phyloP scores from a whole-genome alignment of 2,888 invertebrate species.

The Vesta saturnalis region DNA sequence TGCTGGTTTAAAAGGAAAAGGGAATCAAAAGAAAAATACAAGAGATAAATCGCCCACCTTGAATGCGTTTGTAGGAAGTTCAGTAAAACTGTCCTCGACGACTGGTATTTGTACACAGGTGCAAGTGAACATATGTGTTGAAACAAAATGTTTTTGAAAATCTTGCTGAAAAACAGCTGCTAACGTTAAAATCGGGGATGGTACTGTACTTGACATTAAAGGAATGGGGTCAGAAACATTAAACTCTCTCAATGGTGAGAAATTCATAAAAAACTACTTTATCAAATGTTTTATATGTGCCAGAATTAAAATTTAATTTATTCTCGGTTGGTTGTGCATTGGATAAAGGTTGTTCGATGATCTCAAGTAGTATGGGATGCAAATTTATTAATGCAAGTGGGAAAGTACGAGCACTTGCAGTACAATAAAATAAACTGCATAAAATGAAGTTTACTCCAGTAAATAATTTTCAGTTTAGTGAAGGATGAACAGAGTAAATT shows the following conservation, averaged over 20 bases:
- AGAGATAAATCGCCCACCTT: neutral
- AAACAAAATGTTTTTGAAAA: too few relatives aligned
- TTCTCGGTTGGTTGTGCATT: neutral
- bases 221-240: too few relatives aligned
- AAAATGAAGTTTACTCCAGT: neutral
- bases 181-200: neutral
- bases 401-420: neutral
- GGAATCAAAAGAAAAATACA: neutral
- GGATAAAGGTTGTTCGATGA: too few relatives aligned
- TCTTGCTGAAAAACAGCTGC: conserved; percentile 1
- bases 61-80: conserved; percentile 1
- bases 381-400: too few relatives aligned
- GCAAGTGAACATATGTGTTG: neutral
- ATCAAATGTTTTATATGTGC: neutral
- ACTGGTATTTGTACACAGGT: too few relatives aligned
- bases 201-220: neutral
- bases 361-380: neutral
- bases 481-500: neutral
- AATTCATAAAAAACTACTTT: neutral
- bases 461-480: neutral
- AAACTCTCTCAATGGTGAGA: too few relatives aligned
- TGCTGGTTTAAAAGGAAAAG: conserved; percentile 3
- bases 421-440: neutral
- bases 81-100: neutral
- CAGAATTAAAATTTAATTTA: neutral